Evolutionary conservation across 1,140 invertebrate genomes (phyloP).

Genomic region (Lasaia peninsularis): DNA sequence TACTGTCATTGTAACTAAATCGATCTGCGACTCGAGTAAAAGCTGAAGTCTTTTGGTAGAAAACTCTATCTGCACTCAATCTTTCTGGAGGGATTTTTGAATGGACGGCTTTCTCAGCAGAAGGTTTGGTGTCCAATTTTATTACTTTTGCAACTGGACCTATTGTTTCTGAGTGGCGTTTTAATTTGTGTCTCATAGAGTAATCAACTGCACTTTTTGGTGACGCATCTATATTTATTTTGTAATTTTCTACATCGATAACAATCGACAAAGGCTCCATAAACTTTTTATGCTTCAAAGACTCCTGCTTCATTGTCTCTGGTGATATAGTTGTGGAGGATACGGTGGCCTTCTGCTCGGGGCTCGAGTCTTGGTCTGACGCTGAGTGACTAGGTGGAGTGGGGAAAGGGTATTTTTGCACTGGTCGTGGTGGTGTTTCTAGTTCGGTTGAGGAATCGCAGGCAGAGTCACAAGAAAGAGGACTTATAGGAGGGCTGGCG

Average conservation of each 20-base stretch:
- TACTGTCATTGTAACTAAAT: conserved; percentile 36
- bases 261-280: conserved; percentile 70
- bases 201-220: conserved; percentile 68
- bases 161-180: conserved; percentile 44
- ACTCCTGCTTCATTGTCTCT: conserved; percentile 59
- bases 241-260: conserved; percentile 71
- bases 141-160: conserved; percentile 51
- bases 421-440: conserved; percentile 70
- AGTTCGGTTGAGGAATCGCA: conserved; percentile 76
- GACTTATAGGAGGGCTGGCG: conserved; percentile 80
- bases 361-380: conserved; percentile 75
- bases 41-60: conserved; percentile 36
- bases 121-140: conserved; percentile 35
- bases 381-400: conserved; percentile 73
- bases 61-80: conserved; percentile 13
- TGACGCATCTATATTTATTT: conserved; percentile 68
- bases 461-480: conserved; percentile 82
- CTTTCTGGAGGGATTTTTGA: conserved; percentile 24
- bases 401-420: conserved; percentile 64
- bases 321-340: conserved; percentile 80
- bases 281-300: conserved; percentile 53
- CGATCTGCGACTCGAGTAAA: conserved; percentile 42
- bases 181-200: conserved; percentile 59
- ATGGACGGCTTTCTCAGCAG: conserved; percentile 31
- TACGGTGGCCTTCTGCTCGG: conserved; percentile 80